phyloP scores from a whole-genome alignment of 2,888 invertebrate genomes.

The Dexiosoma caninum region DNA sequence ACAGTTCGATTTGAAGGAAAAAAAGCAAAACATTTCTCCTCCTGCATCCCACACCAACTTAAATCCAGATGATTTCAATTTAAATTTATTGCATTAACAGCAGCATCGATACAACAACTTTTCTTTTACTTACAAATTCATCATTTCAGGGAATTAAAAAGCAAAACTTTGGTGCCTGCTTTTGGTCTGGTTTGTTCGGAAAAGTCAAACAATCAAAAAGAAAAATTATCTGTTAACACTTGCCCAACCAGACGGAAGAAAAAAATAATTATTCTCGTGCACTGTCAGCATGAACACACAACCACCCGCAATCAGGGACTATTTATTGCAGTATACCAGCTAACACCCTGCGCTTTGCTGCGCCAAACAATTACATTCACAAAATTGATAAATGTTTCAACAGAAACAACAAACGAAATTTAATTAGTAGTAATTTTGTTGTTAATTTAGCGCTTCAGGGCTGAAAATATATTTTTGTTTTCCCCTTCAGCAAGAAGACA shows the following conservation, averaged over 20 bases:
- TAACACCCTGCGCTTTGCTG: no score
- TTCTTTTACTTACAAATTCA: neutral
- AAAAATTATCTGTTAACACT: slow-evolving; percentile 47
- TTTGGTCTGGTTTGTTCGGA: neutral
- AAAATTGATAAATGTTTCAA: no score
- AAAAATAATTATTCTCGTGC: no score
- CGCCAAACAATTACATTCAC: no score
- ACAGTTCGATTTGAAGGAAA: neutral
- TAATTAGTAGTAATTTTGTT: no score
- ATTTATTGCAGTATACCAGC: no score
- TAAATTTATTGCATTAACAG: slow-evolving; percentile 28
- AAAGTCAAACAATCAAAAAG: neutral
- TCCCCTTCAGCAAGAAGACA: no score
- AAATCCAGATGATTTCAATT: slow-evolving; percentile 1
- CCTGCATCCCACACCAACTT: slow-evolving; percentile 21
- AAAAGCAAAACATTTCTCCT: neutral
- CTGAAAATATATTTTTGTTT: no score
- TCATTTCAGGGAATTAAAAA: slow-evolving; percentile 2
- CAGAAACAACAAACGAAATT: no score
- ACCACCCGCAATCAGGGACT: neutral
- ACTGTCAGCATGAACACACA: neutral
- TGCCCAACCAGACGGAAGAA: slow-evolving; percentile 4
- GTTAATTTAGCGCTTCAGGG: no score
- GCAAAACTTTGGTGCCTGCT: neutral
- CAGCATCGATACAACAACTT: neutral